Evolutionary conservation across 2,797 vertebrate species (phyloP).

Genomic region (Scolopax bukidnonensis): DNA sequence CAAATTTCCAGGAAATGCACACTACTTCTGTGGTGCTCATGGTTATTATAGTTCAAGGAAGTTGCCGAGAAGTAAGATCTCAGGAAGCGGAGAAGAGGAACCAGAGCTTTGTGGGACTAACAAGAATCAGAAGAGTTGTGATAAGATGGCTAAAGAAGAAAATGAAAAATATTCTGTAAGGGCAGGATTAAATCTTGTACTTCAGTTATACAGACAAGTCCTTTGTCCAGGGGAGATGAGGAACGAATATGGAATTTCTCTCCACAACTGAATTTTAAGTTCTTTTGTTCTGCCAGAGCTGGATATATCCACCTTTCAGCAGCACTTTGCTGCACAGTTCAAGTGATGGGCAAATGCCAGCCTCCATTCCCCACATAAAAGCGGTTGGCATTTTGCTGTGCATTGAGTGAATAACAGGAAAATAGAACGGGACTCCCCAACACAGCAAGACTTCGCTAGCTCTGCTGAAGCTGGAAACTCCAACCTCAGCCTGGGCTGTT

Average conservation of each 20-base stretch:
- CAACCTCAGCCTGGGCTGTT: neutral
- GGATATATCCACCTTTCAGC: neutral
- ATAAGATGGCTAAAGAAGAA: neutral
- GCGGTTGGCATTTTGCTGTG: neutral
- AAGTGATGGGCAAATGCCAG: neutral
- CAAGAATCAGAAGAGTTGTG: neutral
- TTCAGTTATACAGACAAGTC: neutral
- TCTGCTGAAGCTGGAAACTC: neutral
- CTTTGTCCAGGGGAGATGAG: neutral
- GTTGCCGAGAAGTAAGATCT: neutral
- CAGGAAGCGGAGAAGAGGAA: conserved; percentile 41
- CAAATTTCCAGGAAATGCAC: neutral
- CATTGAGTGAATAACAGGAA: neutral
- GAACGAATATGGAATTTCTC: neutral
- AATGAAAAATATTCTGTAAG: neutral
- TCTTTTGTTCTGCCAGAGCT: neutral
- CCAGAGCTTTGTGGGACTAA: neutral
- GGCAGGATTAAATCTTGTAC: neutral
- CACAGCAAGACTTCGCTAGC: neutral
- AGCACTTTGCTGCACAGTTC: neutral
- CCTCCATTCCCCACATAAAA: neutral
- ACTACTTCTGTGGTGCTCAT: neutral
- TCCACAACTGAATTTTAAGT: neutral
- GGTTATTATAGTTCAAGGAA: neutral
- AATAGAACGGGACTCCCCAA: neutral